Base-by-base conservation (phyloP, 2,113 vertebrate species). In the Zosterops lateralis region DNA sequence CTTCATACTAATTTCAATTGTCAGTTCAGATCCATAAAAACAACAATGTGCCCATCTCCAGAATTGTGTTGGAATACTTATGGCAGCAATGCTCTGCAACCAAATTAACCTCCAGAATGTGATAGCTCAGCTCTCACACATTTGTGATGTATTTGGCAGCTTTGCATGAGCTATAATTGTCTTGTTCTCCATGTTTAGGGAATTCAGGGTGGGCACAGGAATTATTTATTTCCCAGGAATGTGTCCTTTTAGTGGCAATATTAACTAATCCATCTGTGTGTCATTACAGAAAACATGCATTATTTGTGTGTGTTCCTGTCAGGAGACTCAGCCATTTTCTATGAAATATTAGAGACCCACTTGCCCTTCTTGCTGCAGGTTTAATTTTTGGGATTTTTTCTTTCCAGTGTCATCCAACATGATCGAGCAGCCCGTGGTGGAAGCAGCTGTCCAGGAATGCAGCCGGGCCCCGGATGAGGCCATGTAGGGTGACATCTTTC, bases 391-490 rank as follows among this genome's bases (percentile, higher is more conserved):
- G 28, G 56, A 78, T 74, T 96, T 74, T 73, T 78, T 95, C 71
- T 92, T 97, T 97, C 54, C 95, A 99, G 99, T 99, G 98, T 97
- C 98, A 38, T 99, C 98, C 11, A 99, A 96, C 65, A 99, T 99
- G 99, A 98, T 99, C 7, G 99, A 99, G 91, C 98, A 97, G 47
- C 93, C 98, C 21, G 92, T 97, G n/a, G 97, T 99, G 95, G 99
- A 99, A 93, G 94, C 84, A 36, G 99, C 99, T 0, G 97, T 99
- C 24, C 99, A 99, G 89, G 99, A 99, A 93, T 99, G 99, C 96
- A 98, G 98, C 93, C 98, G 98, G 89, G 98, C 98, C 4, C 96
- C 97, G 22, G 98, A 99, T 89, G 99, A 99, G 97, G 97, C 98
- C 7, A 98, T 98, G 99, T 99, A 97, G 53, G 99, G 97, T 62